Evolutionary conservation across 1,140 invertebrate genomes (phyloP).

Genomic region (Hesperophylax magnus): DNA sequence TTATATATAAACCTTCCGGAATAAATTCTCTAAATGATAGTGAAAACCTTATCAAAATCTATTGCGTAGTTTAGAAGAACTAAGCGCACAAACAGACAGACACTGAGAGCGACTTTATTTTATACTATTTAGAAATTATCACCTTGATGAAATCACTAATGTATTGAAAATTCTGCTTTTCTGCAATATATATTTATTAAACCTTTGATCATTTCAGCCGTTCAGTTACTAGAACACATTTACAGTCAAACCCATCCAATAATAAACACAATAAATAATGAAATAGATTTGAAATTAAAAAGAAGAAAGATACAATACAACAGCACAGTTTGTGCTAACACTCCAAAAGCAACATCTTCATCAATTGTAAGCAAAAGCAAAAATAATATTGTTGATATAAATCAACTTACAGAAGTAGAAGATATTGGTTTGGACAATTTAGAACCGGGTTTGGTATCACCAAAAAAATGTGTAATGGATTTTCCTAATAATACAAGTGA

Average conservation of each 20-base stretch:
- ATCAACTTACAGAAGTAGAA: background rate
- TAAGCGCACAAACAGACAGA: no score
- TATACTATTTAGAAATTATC: no score
- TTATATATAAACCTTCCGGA: no score
- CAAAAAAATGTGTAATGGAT: background rate
- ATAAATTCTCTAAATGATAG: no score
- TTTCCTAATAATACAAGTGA: background rate
- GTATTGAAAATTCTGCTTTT: no score
- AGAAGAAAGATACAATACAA: slow-evolving; percentile 32
- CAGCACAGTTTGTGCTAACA: background rate
- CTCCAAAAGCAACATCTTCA: background rate
- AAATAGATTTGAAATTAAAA: slow-evolving; percentile 33
- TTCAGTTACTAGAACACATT: slow-evolving; percentile 66
- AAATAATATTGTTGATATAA: background rate
- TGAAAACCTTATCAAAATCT: no score
- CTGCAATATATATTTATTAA: no score
- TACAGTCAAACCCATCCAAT: slow-evolving; percentile 69
- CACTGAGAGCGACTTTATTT: no score
- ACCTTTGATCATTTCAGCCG: slow-evolving; percentile 60
- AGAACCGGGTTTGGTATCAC: background rate
- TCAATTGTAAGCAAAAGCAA: background rate
- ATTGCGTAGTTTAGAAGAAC: no score
- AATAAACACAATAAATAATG: slow-evolving; percentile 52
- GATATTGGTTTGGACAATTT: no score
- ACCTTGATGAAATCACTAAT: no score